phyloP scores from a whole-genome alignment of 1,140 invertebrate species.

The Rhizoglyphus robini region DNA sequence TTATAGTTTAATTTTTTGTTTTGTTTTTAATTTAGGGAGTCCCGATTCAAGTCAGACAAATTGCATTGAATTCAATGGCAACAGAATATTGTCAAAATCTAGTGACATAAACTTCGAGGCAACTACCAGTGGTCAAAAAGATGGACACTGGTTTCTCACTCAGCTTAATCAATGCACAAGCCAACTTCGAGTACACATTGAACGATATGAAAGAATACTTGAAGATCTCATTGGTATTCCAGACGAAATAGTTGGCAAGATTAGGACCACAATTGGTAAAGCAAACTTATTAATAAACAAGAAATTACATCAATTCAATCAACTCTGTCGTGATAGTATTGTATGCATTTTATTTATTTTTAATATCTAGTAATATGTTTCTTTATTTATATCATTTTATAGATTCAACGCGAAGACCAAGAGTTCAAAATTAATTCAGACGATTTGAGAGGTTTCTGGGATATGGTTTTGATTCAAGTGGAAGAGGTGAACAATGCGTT shows the following conservation, averaged over 20 bases:
- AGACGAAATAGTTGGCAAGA: conserved; percentile 63
- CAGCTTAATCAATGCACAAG: conserved; percentile 51
- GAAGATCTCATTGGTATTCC: conserved; percentile 39
- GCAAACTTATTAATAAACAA: conserved; percentile 70
- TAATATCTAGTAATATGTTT: background rate
- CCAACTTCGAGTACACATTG: conserved; percentile 34
- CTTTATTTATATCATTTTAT: too few species aligned
- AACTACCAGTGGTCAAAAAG: conserved; percentile 29
- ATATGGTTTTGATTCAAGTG: conserved; percentile 84
- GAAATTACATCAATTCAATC: conserved; percentile 89
- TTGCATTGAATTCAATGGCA: background rate
- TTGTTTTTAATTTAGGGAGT: background rate
- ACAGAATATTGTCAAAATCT: background rate
- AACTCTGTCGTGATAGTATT: conserved; percentile 63
- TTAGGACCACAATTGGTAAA: conserved; percentile 76
- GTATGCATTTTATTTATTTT: conserved; percentile 39
- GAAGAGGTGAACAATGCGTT: conserved; percentile 63
- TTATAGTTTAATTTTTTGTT: background rate
- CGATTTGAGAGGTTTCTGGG: conserved; percentile 90
- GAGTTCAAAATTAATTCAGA: conserved; percentile 70
- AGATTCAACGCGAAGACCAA: conserved; percentile 55
- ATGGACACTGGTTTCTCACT: conserved; percentile 58
- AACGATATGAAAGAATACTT: conserved; percentile 49
- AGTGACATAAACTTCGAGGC: too few species aligned
- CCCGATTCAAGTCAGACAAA: background rate